A percentile compares a stretch with the other conserved stretches of the same genome.
These are phyloP conservation scores for Andrena bicolor DNA, from an alignment of 2,888 invertebrate species.

Conservation along the genomic window DNA sequence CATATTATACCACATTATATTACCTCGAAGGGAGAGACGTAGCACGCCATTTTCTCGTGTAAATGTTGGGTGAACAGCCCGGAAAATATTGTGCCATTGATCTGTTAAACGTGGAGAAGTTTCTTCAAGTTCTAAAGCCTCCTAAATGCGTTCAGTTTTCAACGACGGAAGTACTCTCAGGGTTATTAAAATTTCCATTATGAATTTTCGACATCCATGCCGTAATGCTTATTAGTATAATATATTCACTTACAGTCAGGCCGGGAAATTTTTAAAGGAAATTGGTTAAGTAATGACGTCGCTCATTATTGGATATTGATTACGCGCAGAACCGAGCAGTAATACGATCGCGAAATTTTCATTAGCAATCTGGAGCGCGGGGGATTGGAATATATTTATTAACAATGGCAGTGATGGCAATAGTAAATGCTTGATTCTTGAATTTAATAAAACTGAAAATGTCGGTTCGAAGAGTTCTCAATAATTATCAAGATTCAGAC, in stretches of 20 bases:
- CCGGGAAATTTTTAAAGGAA: slow-evolving; percentile 23
- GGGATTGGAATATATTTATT: too few species aligned
- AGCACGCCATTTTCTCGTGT: neutral
- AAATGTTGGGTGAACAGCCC: neutral
- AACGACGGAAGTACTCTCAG: neutral
- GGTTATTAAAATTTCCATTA: slow-evolving; percentile 10
- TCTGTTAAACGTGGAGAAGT: neutral
- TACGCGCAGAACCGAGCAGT: slow-evolving; percentile 11
- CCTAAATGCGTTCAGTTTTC: neutral
- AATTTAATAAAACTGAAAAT: too few species aligned
- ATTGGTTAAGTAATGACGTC: slow-evolving; percentile 5
- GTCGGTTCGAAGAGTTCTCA: too few species aligned
- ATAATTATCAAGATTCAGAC: too few species aligned
- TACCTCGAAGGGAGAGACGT: neutral
- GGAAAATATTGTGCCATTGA: neutral
- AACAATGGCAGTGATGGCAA: too few species aligned
- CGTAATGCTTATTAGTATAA: slow-evolving; percentile 3
- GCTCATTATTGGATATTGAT: slow-evolving; percentile 23
- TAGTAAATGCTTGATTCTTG: too few species aligned
- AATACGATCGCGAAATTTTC: slow-evolving; percentile 35
- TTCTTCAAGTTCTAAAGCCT: neutral
- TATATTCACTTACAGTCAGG: slow-evolving; percentile 8
- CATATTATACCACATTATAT: neutral
- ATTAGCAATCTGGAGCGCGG: slow-evolving; percentile 2
- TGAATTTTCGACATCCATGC: neutral